These are phyloP conservation scores for Rhagoletis pomonella DNA, from an alignment of 1,140 invertebrate genomes.

Conservation along the genomic window DNA sequence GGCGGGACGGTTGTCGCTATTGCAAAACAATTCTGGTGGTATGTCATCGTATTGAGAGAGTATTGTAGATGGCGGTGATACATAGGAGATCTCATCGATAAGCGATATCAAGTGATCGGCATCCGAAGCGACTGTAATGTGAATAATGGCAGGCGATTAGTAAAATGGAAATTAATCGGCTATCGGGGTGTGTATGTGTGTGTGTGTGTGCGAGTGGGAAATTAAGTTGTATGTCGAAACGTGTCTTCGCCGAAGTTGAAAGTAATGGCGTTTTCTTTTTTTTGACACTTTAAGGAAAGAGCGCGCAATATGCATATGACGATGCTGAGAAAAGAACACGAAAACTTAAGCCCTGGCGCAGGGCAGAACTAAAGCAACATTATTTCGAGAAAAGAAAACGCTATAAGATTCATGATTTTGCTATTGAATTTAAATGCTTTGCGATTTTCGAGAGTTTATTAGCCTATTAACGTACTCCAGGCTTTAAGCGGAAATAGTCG, in stretches of 20 bases:
- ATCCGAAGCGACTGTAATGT: constrained; percentile 79
- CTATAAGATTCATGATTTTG: neutral
- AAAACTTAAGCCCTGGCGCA: too few species aligned
- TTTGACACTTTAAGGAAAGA: neutral
- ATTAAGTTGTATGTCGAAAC: neutral
- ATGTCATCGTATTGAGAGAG: constrained; percentile 89
- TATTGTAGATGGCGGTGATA: constrained; percentile 87
- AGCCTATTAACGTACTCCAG: too few species aligned
- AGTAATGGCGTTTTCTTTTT: neutral
- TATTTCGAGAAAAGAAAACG: too few species aligned
- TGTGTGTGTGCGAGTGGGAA: neutral
- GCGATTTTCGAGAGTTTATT: neutral
- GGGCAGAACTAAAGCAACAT: too few species aligned
- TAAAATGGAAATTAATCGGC: neutral
- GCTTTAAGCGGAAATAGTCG: too few species aligned
- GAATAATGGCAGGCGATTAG: neutral
- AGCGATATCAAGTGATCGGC: constrained; percentile 89
- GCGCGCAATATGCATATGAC: too few species aligned
- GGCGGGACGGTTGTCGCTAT: constrained; percentile 87
- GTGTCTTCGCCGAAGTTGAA: too few species aligned
- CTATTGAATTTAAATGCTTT: neutral
- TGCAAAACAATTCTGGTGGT: constrained; percentile 86
- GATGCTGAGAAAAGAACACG: too few species aligned
- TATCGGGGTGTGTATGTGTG: too few species aligned
- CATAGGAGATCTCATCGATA: constrained; percentile 89